Conservation (phyloP, 2,113 vertebrate genomes). For the Limnothrissa miodon region DNA sequence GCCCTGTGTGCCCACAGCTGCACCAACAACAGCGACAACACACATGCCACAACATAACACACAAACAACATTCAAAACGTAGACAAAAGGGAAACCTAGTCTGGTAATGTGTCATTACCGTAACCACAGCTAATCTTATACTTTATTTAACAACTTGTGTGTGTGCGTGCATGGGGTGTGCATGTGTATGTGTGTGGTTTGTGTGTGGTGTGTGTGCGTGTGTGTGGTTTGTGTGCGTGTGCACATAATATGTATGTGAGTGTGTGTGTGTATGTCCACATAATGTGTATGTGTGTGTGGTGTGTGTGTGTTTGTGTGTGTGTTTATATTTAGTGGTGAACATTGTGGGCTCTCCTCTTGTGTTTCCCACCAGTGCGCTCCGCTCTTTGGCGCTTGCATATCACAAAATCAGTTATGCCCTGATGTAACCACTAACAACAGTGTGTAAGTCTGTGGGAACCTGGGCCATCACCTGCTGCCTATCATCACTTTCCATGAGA, state of each 20-base stretch:
- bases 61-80: slow-evolving; percentile 30
- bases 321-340: background rate
- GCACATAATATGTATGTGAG: no score
- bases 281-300: background rate
- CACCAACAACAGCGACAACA: slow-evolving; percentile 1
- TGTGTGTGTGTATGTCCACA: background rate
- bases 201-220: background rate
- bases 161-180: background rate
- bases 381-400: background rate
- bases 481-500: slow-evolving; percentile 55
- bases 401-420: slow-evolving; percentile 9
- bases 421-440: slow-evolving; percentile 10
- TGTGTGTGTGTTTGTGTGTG: background rate
- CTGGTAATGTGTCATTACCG: background rate
- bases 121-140: background rate
- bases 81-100: background rate
- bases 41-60: background rate
- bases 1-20: slow-evolving; percentile 2
- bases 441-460: background rate
- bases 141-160: background rate
- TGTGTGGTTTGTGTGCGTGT: no score
- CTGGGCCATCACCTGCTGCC: slow-evolving; percentile 56
- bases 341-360: background rate
- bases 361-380: slow-evolving; percentile 19
- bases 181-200: background rate